Percentiles rank a stretch among this genome's conserved stretches.
Conservation (phyloP, 2,113 vertebrate species). For the Propithecus coquereli region DNA sequence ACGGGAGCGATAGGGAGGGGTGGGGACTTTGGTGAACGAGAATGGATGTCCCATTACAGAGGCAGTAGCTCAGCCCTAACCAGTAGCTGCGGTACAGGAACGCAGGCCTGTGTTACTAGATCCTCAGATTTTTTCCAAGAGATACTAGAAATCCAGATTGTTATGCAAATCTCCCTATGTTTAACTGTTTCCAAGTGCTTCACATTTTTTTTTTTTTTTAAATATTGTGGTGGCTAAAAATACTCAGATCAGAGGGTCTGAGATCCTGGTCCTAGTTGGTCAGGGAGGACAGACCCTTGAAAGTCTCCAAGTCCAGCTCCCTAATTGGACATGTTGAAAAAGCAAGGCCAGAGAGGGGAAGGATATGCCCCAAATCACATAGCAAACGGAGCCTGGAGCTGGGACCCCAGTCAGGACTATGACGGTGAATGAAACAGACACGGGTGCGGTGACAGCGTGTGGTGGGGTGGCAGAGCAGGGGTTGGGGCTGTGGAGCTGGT, state of each 20-base stretch:
- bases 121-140: neutral
- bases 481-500: neutral
- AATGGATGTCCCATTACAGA: neutral
- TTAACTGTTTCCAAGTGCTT: neutral
- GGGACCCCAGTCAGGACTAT: neutral
- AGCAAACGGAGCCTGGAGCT: neutral
- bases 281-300: neutral
- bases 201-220: neutral
- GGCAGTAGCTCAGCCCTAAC: neutral
- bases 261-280: neutral
- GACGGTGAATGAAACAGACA: neutral
- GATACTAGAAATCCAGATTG: neutral
- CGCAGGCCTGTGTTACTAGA: neutral
- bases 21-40: neutral
- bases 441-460: accelerated
- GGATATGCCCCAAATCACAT: neutral
- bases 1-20: neutral
- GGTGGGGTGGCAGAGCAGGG: neutral
- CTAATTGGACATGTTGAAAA: neutral
- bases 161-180: neutral
- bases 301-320: neutral
- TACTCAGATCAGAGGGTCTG: neutral
- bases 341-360: neutral
- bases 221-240: neutral
- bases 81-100: neutral